Conservation (phyloP, 2,888 invertebrate species). For the Ornithoptera alexandrae region DNA sequence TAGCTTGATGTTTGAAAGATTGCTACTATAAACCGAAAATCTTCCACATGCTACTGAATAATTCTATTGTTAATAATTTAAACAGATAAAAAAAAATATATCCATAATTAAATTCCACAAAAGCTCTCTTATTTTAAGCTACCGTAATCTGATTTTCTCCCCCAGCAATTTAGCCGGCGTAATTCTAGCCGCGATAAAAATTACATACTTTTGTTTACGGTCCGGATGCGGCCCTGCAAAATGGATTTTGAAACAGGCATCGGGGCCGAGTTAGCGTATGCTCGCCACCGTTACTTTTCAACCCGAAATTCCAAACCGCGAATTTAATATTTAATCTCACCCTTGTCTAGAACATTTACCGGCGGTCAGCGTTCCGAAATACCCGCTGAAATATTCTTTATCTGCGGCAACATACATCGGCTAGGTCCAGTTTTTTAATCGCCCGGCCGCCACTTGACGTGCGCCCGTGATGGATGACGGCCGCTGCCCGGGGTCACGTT, state of each 20-base stretch:
- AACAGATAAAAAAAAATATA: conserved; percentile 23
- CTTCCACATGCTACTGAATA: too few species aligned
- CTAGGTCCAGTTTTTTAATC: conserved; percentile 73
- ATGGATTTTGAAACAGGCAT: conserved; percentile 60
- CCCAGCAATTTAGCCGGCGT: conserved; percentile 34
- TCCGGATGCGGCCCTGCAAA: conserved; percentile 60
- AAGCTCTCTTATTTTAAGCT: conserved; percentile 30
- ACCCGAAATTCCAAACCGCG: conserved; percentile 75
- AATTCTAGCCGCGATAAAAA: conserved; percentile 51
- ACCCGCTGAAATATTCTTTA: conserved; percentile 41
- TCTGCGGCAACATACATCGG: conserved; percentile 50
- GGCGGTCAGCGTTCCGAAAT: conserved; percentile 66
- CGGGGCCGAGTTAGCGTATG: conserved; percentile 56
- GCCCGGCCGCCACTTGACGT: conserved; percentile 72
- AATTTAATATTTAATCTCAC: conserved; percentile 79
- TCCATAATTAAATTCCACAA: conserved; percentile 28
- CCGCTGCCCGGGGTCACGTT: conserved; percentile 64
- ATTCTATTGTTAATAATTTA: not conserved
- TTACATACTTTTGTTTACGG: conserved; percentile 64
- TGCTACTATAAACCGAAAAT: too few species aligned
- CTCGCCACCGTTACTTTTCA: conserved; percentile 67
- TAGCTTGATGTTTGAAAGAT: too few species aligned
- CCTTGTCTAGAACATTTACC: conserved; percentile 78
- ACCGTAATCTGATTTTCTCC: conserved; percentile 32
- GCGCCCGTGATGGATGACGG: conserved; percentile 72